These are phyloP conservation scores for Cataglyphis albicans DNA, from an alignment of 2,888 invertebrate species.

Conservation along the genomic window DNA sequence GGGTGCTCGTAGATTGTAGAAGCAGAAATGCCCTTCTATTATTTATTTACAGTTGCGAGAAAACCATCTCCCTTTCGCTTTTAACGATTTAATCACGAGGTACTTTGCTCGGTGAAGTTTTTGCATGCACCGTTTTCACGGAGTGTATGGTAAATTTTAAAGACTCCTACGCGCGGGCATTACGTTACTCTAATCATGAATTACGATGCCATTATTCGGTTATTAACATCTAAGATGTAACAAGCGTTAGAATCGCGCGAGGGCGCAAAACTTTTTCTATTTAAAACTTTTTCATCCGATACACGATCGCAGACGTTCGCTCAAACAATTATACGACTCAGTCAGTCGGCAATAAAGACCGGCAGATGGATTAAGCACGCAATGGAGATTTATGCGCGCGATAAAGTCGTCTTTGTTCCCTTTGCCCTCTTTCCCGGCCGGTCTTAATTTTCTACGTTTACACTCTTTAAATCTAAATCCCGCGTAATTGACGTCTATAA, in stretches of 20 bases:
- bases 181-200: slow-evolving; percentile 67
- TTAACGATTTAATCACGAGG: slow-evolving; percentile 41
- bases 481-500: slow-evolving; percentile 14
- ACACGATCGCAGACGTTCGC: slow-evolving; percentile 53
- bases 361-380: slow-evolving; percentile 64
- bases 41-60: not conserved
- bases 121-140: slow-evolving; percentile 20
- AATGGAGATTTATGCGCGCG: slow-evolving; percentile 63
- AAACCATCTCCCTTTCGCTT: not conserved
- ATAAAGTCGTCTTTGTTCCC: slow-evolving; percentile 52
- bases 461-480: slow-evolving; percentile 8
- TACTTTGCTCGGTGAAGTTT: slow-evolving; percentile 39
- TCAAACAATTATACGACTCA: slow-evolving; percentile 53
- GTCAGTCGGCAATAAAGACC: slow-evolving; percentile 4
- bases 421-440: not conserved
- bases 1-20: not conserved
- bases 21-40: slow-evolving; percentile 11
- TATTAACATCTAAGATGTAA: slow-evolving; percentile 72
- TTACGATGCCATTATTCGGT: slow-evolving; percentile 63
- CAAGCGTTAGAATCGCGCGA: slow-evolving; percentile 64
- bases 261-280: slow-evolving; percentile 69
- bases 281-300: slow-evolving; percentile 69
- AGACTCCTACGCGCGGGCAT: not conserved
- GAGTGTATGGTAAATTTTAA: slow-evolving; percentile 60
- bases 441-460: slow-evolving; percentile 58